These are phyloP conservation scores for Torymus auratus DNA, from an alignment of 2,888 invertebrate species.

Conservation along the genomic window DNA sequence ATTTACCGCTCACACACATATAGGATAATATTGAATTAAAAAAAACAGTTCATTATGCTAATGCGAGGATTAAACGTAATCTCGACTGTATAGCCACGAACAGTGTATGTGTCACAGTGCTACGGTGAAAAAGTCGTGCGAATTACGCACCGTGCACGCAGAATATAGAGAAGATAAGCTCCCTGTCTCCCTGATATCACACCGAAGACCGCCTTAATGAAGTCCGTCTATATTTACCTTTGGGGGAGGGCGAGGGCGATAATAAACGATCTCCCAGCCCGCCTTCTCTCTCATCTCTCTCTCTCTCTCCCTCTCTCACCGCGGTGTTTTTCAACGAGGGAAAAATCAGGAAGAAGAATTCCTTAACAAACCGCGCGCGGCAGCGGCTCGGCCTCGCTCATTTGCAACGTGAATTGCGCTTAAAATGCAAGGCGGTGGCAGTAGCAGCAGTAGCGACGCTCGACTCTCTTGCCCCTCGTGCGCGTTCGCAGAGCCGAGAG, in stretches of 20 bases:
- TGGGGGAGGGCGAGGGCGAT: not conserved
- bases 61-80: too few species aligned
- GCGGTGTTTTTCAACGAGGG: not conserved
- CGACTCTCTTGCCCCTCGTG: not conserved
- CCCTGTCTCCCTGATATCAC: not conserved
- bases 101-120: not conserved
- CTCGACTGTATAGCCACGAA: too few species aligned
- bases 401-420: slow-evolving; percentile 53
- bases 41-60: not conserved
- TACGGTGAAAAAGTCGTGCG: not conserved
- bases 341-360: slow-evolving; percentile 31
- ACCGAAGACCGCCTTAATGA: slow-evolving; percentile 11
- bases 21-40: not conserved
- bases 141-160: slow-evolving; percentile 9
- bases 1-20: too few species aligned
- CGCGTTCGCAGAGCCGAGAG: too few species aligned
- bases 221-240: not conserved
- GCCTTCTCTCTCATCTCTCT: too few species aligned
- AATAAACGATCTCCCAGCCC: slow-evolving; percentile 25
- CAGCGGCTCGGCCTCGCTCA: slow-evolving; percentile 26
- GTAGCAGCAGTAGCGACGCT: not conserved
- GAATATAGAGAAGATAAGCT: slow-evolving; percentile 12
- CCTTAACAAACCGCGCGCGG: slow-evolving; percentile 23
- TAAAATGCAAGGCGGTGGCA: slow-evolving; percentile 36
- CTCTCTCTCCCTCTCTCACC: not conserved